Conservation (phyloP, 2,113 vertebrate genomes). For the Oncorhynchus masou region DNA sequence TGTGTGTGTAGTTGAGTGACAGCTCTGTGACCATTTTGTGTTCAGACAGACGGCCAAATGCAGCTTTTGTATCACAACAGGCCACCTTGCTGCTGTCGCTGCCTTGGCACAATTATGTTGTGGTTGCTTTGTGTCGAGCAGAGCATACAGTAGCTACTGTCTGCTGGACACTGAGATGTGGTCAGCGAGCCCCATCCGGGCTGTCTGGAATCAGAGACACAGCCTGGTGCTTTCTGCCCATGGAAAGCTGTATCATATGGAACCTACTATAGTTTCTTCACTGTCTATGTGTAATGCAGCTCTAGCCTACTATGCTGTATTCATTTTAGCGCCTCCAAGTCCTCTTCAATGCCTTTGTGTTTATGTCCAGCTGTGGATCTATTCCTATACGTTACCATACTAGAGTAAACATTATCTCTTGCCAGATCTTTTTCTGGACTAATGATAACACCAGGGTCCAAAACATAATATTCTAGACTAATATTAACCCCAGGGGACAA, state of each 20-base stretch:
- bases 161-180: neutral
- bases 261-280: no score
- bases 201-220: neutral
- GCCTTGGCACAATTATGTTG: slow-evolving; percentile 2
- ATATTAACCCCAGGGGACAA: no score
- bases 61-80: slow-evolving; percentile 37
- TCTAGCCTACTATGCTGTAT: no score
- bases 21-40: slow-evolving; percentile 32
- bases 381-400: no score
- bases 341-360: no score
- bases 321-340: no score
- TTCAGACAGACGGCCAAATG: slow-evolving; percentile 48
- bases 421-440: no score
- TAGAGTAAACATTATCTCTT: no score
- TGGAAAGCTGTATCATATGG: neutral
- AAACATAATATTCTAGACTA: no score
- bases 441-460: no score
- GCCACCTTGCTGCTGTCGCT: slow-evolving; percentile 12
- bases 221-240: no score
- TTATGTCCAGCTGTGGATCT: no score
- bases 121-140: slow-evolving; percentile 6
- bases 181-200: neutral
- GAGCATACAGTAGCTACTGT: neutral
- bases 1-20: slow-evolving; percentile 15
- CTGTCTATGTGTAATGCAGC: neutral